Conservation (phyloP, 2,113 vertebrate genomes). For the Ceratotherium simum region DNA sequence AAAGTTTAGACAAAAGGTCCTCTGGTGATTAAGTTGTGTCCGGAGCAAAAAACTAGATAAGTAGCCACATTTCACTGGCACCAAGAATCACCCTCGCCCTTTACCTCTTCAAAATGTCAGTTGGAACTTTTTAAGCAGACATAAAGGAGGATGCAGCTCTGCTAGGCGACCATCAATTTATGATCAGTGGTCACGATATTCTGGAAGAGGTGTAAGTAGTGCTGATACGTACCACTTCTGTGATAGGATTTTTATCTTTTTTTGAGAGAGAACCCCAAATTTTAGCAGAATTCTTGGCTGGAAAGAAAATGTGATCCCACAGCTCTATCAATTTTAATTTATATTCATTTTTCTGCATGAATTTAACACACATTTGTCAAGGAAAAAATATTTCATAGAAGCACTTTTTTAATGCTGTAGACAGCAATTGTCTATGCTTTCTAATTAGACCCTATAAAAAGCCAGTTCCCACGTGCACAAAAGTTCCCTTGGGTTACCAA, state of each 20-base stretch:
- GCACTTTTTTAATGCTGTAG: slow-evolving; percentile 68
- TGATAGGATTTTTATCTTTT: neutral
- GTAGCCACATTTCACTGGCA: neutral
- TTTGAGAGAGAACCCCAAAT: neutral
- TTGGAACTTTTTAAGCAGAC: neutral
- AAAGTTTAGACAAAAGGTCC: neutral
- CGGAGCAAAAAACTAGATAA: slow-evolving; percentile 9
- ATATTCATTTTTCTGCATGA: slow-evolving; percentile 70
- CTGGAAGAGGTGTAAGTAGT: neutral
- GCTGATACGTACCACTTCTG: neutral
- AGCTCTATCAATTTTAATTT: slow-evolving; percentile 54
- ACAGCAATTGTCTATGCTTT: slow-evolving; percentile 68
- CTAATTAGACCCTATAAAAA: slow-evolving; percentile 80
- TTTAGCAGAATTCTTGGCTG: neutral
- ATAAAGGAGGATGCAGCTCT: neutral
- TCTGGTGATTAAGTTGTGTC: neutral
- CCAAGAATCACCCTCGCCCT: neutral
- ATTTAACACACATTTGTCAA: slow-evolving; percentile 76
- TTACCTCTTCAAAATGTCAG: slow-evolving; percentile 7
- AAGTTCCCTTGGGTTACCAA: slow-evolving; percentile 77
- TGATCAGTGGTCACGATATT: neutral
- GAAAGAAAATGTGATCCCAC: neutral
- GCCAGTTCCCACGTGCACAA: slow-evolving; percentile 60
- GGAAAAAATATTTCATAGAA: slow-evolving; percentile 70
- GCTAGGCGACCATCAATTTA: neutral